These are phyloP conservation scores for Notechis scutatus DNA, from an alignment of 2,113 vertebrate species.

Conservation along the genomic window DNA sequence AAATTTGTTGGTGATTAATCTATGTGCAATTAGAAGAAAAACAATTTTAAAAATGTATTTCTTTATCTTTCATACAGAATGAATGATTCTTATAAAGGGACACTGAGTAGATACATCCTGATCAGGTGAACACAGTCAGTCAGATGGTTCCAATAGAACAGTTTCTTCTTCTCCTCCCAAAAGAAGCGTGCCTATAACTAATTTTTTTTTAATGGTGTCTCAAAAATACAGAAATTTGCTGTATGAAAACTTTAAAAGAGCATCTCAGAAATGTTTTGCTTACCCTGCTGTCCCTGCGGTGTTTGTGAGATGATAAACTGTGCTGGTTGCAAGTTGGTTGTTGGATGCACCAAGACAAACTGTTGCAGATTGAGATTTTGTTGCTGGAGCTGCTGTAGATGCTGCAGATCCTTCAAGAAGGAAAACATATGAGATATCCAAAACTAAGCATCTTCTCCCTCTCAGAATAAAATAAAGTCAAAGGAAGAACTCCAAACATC, in stretches of 20 bases:
- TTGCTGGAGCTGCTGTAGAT: conserved; percentile 89
- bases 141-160: neutral
- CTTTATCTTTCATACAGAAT: neutral
- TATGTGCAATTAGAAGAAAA: neutral
- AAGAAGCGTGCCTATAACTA: neutral
- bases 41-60: neutral
- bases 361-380: conserved; percentile 96
- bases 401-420: conserved; percentile 75
- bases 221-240: neutral
- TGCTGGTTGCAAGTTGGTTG: conserved; percentile 87
- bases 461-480: neutral
- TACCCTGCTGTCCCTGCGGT: conserved; percentile 93
- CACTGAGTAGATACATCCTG: neutral
- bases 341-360: conserved; percentile 96
- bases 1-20: neutral
- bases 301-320: conserved; percentile 99
- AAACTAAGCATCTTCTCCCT: conserved; percentile 17
- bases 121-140: neutral
- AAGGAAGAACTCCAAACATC: conserved; percentile 13
- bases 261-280: conserved; percentile 47
- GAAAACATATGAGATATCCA: conserved; percentile 50
- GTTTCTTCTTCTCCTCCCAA: neutral
- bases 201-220: neutral
- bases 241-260: neutral
- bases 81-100: neutral